A percentile compares a stretch with the other conserved stretches of the same genome.
Conservation (phyloP, 2,888 invertebrate genomes). For the Parthenolecanium corni region DNA sequence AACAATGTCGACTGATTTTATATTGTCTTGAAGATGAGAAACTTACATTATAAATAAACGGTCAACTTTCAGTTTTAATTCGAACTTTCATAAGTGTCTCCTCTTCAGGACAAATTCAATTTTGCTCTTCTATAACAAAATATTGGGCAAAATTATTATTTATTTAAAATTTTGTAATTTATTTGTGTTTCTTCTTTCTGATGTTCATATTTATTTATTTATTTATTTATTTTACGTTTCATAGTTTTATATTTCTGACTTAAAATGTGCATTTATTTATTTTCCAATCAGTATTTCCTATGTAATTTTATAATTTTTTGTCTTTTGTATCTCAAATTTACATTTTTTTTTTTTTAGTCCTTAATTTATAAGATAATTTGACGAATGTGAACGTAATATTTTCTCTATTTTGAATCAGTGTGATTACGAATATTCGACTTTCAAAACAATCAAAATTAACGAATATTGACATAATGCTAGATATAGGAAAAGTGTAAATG, state of each 20-base stretch:
- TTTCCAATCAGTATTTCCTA: constrained; percentile 28
- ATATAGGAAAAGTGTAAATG: too few species aligned
- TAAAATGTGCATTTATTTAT: constrained; percentile 31
- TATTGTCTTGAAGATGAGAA: constrained; percentile 35
- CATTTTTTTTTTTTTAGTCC: constrained; percentile 9
- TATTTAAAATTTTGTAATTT: constrained; percentile 19
- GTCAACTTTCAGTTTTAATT: neutral
- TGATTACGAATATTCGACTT: too few species aligned
- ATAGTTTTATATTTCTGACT: constrained; percentile 16
- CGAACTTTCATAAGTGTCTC: constrained; percentile 33
- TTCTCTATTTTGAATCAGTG: too few species aligned
- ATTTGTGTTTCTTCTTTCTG: constrained; percentile 14
- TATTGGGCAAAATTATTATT: constrained; percentile 1
- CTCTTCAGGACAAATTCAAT: constrained; percentile 34
- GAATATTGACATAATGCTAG: too few species aligned
- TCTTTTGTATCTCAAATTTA: constrained; percentile 19
- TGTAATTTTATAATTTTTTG: constrained; percentile 18
- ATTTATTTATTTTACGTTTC: neutral
- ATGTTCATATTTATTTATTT: constrained; percentile 22
- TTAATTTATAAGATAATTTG: constrained; percentile 7
- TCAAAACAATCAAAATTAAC: too few species aligned
- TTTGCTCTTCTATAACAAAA: constrained; percentile 13
- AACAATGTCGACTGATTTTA: neutral
- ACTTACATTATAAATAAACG: constrained; percentile 31
- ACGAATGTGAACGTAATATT: too few species aligned